These are phyloP conservation scores for Apoderus coryli DNA, from an alignment of 2,888 invertebrate genomes.

Conservation along the genomic window DNA sequence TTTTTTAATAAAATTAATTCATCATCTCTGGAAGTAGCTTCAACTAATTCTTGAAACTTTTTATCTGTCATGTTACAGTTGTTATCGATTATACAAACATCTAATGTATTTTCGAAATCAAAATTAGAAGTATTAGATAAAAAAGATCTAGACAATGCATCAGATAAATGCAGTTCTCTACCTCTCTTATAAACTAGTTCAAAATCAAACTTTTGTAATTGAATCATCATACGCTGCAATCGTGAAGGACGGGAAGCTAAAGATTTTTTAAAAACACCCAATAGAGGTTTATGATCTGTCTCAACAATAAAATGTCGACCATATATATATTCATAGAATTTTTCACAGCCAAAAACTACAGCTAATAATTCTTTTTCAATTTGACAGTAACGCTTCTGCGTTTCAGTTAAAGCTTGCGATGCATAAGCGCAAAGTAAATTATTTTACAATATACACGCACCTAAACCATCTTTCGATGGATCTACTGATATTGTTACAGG, in stretches of 20 bases:
- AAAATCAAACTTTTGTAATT: slow-evolving; percentile 14
- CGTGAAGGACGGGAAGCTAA: slow-evolving; percentile 16
- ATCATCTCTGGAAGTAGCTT: slow-evolving; percentile 8
- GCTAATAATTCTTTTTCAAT: slow-evolving; percentile 22
- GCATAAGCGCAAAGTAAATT: slow-evolving; percentile 19
- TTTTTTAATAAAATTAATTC: too few species aligned
- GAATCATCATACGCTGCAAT: slow-evolving; percentile 15
- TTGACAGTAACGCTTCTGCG: slow-evolving; percentile 21
- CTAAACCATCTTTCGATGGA: slow-evolving; percentile 18
- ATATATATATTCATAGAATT: slow-evolving; percentile 19
- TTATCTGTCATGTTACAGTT: too few species aligned
- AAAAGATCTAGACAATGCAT: too few species aligned
- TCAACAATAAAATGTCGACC: slow-evolving; percentile 18
- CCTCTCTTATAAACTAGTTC: slow-evolving; percentile 14
- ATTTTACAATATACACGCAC: slow-evolving; percentile 20
- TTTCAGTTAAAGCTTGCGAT: slow-evolving; percentile 18
- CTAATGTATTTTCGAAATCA: too few species aligned
- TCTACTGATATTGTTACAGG: slow-evolving; percentile 18
- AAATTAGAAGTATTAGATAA: too few species aligned
- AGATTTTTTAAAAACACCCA: slow-evolving; percentile 16
- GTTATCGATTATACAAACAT: too few species aligned
- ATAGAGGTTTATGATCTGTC: slow-evolving; percentile 22
- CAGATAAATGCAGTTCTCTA: slow-evolving; percentile 12
- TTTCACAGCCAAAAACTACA: slow-evolving; percentile 15
- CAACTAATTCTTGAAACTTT: slow-evolving; percentile 12